Evolutionary conservation across 1,140 invertebrate species (phyloP).

Genomic region (Megalonaias nervosa): DNA sequence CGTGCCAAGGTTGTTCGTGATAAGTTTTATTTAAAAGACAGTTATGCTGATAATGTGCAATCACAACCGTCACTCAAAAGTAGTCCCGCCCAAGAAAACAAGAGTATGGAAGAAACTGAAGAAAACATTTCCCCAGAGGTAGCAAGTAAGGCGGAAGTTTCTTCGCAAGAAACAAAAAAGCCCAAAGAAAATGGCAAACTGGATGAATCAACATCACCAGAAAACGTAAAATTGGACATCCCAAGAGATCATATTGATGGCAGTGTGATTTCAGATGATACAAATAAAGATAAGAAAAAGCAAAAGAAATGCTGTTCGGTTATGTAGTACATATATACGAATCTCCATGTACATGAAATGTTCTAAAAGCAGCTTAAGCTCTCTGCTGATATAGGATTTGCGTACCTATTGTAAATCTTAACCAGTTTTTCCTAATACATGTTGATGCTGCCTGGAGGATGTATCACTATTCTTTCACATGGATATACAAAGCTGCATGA

Average conservation of each 20-base stretch:
- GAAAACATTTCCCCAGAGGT: constrained; percentile 7
- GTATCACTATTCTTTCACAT: not conserved
- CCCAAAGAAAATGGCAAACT: constrained; percentile 56
- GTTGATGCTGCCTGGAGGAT: not conserved
- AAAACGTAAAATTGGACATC: constrained; percentile 39
- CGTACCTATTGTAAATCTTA: not conserved
- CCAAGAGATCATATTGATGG: constrained; percentile 22
- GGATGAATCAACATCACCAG: constrained; percentile 42
- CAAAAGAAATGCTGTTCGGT: constrained; percentile 58
- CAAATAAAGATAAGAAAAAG: constrained; percentile 58
- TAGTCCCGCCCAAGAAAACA: not conserved
- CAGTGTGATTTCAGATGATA: constrained; percentile 12
- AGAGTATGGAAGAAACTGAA: not conserved
- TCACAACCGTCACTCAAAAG: not conserved
- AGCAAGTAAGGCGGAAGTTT: not conserved
- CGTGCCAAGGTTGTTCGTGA: constrained; percentile 69
- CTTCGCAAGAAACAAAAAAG: constrained; percentile 7
- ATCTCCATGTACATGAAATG: not conserved
- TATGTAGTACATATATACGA: constrained; percentile 43
- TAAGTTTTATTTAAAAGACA: constrained; percentile 58
- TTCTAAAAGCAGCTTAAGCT: not conserved
- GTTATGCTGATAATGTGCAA: constrained; percentile 27
- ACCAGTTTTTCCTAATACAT: not conserved
- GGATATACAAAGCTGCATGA: not conserved
- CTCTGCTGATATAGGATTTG: not conserved